These are phyloP conservation scores for Eledona agricola DNA, from an alignment of 2,888 invertebrate species.

Conservation along the genomic window DNA sequence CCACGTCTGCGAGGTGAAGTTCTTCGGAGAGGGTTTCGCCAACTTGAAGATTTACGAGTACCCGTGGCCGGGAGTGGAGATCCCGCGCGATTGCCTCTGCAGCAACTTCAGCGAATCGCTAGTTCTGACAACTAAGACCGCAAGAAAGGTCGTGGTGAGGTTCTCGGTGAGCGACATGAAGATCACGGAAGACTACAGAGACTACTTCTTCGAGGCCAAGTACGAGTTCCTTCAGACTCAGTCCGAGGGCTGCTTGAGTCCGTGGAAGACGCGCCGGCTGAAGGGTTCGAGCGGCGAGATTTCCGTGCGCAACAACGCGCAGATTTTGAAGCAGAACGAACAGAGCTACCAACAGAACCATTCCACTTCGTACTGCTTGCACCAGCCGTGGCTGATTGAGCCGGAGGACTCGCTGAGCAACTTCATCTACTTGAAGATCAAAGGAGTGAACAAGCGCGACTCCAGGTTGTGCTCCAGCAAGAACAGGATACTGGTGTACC, in stretches of 20 bases:
- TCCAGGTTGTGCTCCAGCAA: slow-evolving; percentile 69
- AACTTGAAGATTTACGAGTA: slow-evolving; percentile 69
- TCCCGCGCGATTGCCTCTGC: slow-evolving; percentile 78
- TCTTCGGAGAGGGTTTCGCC: slow-evolving; percentile 50
- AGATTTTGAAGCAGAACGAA: slow-evolving; percentile 57
- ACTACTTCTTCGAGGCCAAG: slow-evolving; percentile 80
- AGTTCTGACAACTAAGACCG: slow-evolving; percentile 73
- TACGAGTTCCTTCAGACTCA: slow-evolving; percentile 72
- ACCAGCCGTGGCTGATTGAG: slow-evolving; percentile 81
- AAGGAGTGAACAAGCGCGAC: slow-evolving; percentile 67
- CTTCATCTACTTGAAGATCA: slow-evolving; percentile 76
- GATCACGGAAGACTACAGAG: slow-evolving; percentile 80
- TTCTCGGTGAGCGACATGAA: slow-evolving; percentile 82
- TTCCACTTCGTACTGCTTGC: slow-evolving; percentile 67
- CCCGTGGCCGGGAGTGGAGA: slow-evolving; percentile 74
- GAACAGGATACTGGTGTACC: slow-evolving; percentile 77
- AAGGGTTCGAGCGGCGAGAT: slow-evolving; percentile 80
- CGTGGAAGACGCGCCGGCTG: slow-evolving; percentile 72
- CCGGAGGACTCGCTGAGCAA: slow-evolving; percentile 75
- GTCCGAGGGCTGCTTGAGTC: slow-evolving; percentile 70
- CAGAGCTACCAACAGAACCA: slow-evolving; percentile 67
- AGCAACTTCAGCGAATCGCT: slow-evolving; percentile 74
- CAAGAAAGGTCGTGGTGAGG: slow-evolving; percentile 75
- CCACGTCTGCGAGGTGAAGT: slow-evolving; percentile 72
- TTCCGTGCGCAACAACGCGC: slow-evolving; percentile 70